Percentiles rank a stretch among this genome's conserved stretches.
Conservation (phyloP, 2,113 vertebrate species). For the Paramormyrops kingsleyae region DNA sequence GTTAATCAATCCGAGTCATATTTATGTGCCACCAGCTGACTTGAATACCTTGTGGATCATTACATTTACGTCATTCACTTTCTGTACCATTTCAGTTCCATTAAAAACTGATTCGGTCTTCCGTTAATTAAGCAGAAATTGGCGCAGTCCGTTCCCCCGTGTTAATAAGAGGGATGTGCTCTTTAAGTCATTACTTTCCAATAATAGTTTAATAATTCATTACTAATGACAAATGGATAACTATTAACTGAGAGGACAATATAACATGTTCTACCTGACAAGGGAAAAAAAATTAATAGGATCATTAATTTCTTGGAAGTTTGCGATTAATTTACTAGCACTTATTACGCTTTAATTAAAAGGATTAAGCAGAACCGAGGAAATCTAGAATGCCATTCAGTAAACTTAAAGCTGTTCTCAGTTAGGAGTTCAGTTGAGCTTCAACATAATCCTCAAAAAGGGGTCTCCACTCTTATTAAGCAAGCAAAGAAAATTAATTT, state of each 20-base stretch:
- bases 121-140: slow-evolving; percentile 34
- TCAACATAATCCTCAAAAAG: slow-evolving; percentile 4
- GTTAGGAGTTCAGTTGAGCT: not conserved
- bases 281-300: slow-evolving; percentile 25
- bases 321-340: slow-evolving; percentile 39
- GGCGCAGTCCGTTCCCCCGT: slow-evolving; percentile 28
- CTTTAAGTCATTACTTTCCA: slow-evolving; percentile 41
- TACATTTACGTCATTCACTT: slow-evolving; percentile 27
- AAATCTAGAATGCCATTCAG: not conserved
- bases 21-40: slow-evolving; percentile 19
- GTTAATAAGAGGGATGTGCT: slow-evolving; percentile 32
- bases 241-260: slow-evolving; percentile 29
- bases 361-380: slow-evolving; percentile 25
- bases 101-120: slow-evolving; percentile 34
- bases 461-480: not conserved
- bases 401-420: not conserved
- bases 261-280: slow-evolving; percentile 20
- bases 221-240: slow-evolving; percentile 37
- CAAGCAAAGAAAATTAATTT: not conserved
- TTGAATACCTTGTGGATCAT: slow-evolving; percentile 21
- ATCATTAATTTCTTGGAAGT: slow-evolving; percentile 34
- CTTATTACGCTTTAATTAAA: slow-evolving; percentile 44
- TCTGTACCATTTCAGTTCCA: slow-evolving; percentile 33
- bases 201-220: slow-evolving; percentile 43
- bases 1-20: slow-evolving; percentile 23